Evolutionary conservation across 2,888 invertebrate genomes (phyloP).

Genomic region (Pristionchus maxplancki): DNA sequence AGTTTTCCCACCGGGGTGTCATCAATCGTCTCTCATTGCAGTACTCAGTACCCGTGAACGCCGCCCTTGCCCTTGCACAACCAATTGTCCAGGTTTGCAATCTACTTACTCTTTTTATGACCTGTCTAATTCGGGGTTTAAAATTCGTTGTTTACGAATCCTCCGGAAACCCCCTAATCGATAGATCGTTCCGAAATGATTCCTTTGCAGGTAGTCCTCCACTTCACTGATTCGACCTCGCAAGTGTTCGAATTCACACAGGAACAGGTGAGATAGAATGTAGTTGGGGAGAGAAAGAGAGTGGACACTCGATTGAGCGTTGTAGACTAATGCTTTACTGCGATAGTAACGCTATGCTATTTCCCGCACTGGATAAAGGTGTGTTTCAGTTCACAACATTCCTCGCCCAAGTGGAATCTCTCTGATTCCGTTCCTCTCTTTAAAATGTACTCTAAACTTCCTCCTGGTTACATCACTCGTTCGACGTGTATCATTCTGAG

Average conservation of each 20-base stretch:
- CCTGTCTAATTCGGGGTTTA: background rate
- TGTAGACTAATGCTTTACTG: background rate
- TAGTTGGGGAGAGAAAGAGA: background rate
- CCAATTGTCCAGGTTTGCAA: constrained; percentile 18
- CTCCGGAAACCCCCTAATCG: no score
- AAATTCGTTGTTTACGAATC: no score
- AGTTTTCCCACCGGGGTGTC: background rate
- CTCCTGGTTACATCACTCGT: constrained; percentile 63
- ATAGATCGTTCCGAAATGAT: background rate
- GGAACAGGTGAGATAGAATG: constrained; percentile 54
- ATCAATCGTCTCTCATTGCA: background rate
- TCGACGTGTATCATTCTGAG: constrained; percentile 59
- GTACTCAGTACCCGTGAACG: constrained; percentile 37
- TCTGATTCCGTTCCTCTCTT: constrained; percentile 12
- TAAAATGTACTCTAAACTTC: constrained; percentile 63
- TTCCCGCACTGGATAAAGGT: background rate
- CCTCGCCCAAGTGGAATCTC: constrained; percentile 38
- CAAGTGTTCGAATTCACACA: constrained; percentile 57
- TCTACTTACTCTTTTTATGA: background rate
- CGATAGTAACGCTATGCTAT: background rate
- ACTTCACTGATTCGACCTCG: constrained; percentile 39
- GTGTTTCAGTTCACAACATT: constrained; percentile 55
- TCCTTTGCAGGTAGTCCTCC: constrained; percentile 32
- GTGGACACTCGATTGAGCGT: no score
- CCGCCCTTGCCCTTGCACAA: background rate